Evolutionary conservation across 2,888 invertebrate genomes (phyloP).

Genomic region (Hirtodrosophila duncani): DNA sequence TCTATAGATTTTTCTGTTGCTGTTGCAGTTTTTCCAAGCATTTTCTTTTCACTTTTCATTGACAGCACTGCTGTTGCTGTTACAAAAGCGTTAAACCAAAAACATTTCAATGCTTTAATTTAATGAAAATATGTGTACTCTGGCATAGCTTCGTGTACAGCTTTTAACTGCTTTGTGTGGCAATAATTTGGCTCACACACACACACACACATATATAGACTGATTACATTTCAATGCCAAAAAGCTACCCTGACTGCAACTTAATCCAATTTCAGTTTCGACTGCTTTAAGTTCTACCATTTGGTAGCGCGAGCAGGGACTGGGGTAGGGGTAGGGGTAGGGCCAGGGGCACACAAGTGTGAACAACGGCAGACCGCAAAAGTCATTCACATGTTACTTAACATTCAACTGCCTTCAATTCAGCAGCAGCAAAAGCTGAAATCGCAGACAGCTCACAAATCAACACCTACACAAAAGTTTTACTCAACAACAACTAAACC

Average conservation of each 20-base stretch:
- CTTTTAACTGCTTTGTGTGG: too few relatives aligned
- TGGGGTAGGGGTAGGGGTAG: too few relatives aligned
- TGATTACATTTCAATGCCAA: constrained; percentile 59
- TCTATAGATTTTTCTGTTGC: background rate
- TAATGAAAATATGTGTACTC: too few relatives aligned
- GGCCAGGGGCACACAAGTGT: too few relatives aligned
- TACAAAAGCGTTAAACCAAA: too few relatives aligned
- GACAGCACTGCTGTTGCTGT: background rate
- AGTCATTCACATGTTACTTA: constrained; percentile 55
- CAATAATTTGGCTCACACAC: too few relatives aligned
- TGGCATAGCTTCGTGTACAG: too few relatives aligned
- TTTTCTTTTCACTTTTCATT: constrained; percentile 7
- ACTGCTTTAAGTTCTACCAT: constrained; percentile 24
- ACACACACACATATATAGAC: too few relatives aligned
- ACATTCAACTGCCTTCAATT: constrained; percentile 64
- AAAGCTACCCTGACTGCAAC: constrained; percentile 15
- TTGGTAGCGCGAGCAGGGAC: too few relatives aligned
- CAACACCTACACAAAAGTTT: constrained; percentile 57
- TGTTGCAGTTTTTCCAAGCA: too few relatives aligned
- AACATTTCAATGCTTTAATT: too few relatives aligned
- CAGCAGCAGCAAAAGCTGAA: constrained; percentile 15
- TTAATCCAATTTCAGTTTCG: constrained; percentile 43
- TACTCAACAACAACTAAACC: constrained; percentile 21
- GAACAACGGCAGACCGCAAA: constrained; percentile 37
- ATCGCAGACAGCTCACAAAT: constrained; percentile 54